These are phyloP conservation scores for Aphis craccivora DNA, from an alignment of 1,140 invertebrate species.

Conservation along the genomic window DNA sequence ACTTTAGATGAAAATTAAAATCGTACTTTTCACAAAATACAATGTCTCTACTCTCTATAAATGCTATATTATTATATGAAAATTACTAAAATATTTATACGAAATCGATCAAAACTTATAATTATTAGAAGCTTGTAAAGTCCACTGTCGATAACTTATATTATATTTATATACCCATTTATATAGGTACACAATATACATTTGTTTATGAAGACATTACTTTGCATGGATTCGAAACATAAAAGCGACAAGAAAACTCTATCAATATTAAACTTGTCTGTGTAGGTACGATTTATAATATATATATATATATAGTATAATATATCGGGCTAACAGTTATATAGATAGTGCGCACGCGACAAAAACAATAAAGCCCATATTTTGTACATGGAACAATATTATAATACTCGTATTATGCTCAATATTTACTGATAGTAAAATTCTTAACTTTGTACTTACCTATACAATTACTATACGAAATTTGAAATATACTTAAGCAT, in stretches of 20 bases:
- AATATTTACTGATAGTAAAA: too few species aligned
- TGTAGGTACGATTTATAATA: neutral
- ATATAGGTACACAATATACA: neutral
- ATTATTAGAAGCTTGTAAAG: neutral
- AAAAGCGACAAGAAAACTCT: neutral
- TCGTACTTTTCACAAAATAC: neutral
- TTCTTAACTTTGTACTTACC: too few species aligned
- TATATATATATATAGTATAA: neutral
- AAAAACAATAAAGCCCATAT: neutral
- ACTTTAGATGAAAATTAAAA: neutral
- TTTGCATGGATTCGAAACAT: neutral
- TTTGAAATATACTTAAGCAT: neutral
- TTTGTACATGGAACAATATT: neutral
- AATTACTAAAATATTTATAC: neutral
- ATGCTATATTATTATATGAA: neutral
- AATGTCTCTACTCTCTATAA: neutral
- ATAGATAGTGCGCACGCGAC: neutral
- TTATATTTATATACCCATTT: neutral
- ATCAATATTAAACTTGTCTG: neutral
- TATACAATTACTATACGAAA: neutral
- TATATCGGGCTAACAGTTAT: constrained; percentile 3
- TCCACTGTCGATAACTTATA: neutral
- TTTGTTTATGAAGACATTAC: neutral
- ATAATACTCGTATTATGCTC: neutral
- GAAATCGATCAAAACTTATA: neutral